Conservation (phyloP, 2,797 vertebrate species). For the Falco novaeseelandiae region DNA sequence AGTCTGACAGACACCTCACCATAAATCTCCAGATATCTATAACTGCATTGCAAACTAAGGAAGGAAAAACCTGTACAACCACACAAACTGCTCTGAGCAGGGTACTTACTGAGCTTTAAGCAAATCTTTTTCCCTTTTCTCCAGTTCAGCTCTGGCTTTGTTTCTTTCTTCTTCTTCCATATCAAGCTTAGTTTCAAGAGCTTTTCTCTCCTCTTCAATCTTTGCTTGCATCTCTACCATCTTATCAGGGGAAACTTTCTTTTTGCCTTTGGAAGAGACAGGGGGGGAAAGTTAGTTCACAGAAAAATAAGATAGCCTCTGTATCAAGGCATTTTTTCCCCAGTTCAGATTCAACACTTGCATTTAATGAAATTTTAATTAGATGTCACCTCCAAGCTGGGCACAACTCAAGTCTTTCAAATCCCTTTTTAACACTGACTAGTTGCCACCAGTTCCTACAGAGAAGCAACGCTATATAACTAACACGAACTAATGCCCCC, state of each 20-base stretch:
- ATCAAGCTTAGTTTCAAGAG: conserved; percentile 95
- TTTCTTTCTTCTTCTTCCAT: conserved; percentile 99
- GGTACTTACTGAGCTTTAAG: conserved; percentile 95
- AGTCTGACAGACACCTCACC: neutral
- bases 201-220: conserved; percentile 97
- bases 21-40: neutral
- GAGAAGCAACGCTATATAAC: neutral
- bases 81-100: neutral
- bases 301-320: neutral
- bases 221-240: conserved; percentile 99
- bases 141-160: conserved; percentile 95
- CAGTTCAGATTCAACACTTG: neutral
- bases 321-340: neutral
- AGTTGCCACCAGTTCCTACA: neutral
- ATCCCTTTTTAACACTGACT: neutral
- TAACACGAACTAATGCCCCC: neutral
- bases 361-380: neutral
- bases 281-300: neutral
- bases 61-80: neutral
- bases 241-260: conserved; percentile 97
- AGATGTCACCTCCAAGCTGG: neutral
- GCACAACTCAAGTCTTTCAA: neutral
- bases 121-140: conserved; percentile 96
- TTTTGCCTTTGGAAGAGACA: conserved; percentile 83
- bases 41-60: neutral